These are phyloP conservation scores for Cydia strobilella DNA, from an alignment of 1,140 invertebrate species.

Conservation along the genomic window DNA sequence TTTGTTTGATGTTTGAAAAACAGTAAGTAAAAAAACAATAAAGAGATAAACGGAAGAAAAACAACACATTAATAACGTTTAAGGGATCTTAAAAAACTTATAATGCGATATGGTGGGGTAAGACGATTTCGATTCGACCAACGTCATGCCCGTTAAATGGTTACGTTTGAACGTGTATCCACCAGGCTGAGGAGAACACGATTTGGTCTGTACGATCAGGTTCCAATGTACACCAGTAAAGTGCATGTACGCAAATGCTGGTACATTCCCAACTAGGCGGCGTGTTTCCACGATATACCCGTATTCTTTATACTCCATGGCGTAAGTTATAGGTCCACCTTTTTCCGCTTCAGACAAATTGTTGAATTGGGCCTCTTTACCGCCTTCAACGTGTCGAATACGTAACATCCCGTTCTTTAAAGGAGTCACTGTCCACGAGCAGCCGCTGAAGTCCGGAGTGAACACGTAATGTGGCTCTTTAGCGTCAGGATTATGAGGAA, in stretches of 20 bases:
- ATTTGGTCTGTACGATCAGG: neutral
- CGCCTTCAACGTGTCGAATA: neutral
- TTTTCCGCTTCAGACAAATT: neutral
- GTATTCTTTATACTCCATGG: neutral
- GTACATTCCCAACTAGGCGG: neutral
- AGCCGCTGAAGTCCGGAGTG: neutral
- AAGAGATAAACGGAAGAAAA: too few species aligned
- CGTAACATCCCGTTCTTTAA: neutral
- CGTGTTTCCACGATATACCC: neutral
- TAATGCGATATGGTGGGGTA: neutral
- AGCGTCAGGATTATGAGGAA: neutral
- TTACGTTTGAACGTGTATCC: neutral
- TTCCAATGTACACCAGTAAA: neutral
- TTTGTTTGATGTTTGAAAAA: too few species aligned
- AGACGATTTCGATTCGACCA: neutral
- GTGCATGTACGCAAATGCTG: slow-evolving; percentile 9
- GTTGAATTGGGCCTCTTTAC: neutral
- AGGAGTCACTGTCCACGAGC: slow-evolving; percentile 2
- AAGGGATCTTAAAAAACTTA: neutral
- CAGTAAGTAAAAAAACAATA: too few species aligned
- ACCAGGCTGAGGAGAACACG: neutral
- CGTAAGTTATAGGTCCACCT: neutral
- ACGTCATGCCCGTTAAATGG: neutral
- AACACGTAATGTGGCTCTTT: slow-evolving; percentile 13
- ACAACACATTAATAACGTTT: neutral